Evolutionary conservation across 2,113 vertebrate genomes (phyloP).

Genomic region (Amphilophus citrinellus): DNA sequence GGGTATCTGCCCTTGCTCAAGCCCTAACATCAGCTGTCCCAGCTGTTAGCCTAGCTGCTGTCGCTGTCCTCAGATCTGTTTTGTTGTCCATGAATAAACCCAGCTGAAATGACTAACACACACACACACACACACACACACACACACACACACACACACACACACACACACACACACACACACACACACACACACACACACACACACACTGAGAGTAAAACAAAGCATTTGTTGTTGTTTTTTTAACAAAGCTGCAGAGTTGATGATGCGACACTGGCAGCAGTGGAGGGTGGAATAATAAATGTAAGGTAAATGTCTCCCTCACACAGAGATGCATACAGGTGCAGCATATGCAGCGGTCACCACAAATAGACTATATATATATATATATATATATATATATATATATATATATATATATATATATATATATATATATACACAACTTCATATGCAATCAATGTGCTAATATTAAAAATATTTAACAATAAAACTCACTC

Average conservation of each 20-base stretch:
- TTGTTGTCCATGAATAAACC: not conserved
- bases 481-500: not conserved
- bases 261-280: too few species aligned
- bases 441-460: not conserved
- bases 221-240: not conserved
- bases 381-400: too few species aligned
- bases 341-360: not conserved
- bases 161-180: too few species aligned
- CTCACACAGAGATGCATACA: too few species aligned
- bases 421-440: too few species aligned
- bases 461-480: not conserved
- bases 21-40: slow-evolving; percentile 71
- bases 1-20: slow-evolving; percentile 51
- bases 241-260: too few species aligned
- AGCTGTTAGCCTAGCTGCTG: slow-evolving; percentile 67
- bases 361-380: too few species aligned
- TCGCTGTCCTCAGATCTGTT: slow-evolving; percentile 25
- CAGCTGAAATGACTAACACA: not conserved
- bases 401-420: too few species aligned
- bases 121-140: not conserved
- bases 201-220: not conserved
- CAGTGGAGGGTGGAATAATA: too few species aligned
- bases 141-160: not conserved
- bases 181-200: too few species aligned
- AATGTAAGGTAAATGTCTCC: too few species aligned